A percentile compares a stretch with the other conserved stretches of the same genome.
phyloP scores from a whole-genome alignment of 1,140 invertebrate species.

The Leptestheria dahalacensis region DNA sequence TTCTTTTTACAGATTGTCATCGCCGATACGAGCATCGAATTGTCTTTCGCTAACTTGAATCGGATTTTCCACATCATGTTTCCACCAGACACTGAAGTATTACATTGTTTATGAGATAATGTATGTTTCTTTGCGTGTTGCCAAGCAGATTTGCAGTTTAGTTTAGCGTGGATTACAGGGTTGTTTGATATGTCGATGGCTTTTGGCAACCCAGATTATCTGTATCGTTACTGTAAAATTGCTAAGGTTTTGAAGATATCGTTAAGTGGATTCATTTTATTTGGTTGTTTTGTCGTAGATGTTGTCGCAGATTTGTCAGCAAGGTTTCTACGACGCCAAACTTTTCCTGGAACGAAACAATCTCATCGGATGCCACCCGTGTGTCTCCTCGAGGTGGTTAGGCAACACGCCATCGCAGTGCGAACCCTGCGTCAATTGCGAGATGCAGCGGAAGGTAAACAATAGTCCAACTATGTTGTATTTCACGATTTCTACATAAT shows the following conservation, averaged over 20 bases:
- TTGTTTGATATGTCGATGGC: too few relatives aligned
- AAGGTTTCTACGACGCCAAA: constrained; percentile 92
- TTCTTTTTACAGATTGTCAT: constrained; percentile 57
- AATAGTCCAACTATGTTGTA: background rate
- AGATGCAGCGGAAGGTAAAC: constrained; percentile 58
- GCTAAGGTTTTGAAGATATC: constrained; percentile 5
- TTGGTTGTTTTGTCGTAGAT: too few relatives aligned
- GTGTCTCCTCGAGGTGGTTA: constrained; percentile 37
- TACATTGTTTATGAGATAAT: constrained; percentile 1
- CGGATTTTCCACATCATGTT: constrained; percentile 81
- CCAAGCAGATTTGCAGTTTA: too few relatives aligned
- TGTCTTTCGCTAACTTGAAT: constrained; percentile 81
- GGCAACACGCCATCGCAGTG: constrained; percentile 16
- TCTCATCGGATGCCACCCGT: constrained; percentile 67
- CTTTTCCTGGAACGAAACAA: constrained; percentile 84
- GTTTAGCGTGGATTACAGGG: too few relatives aligned
- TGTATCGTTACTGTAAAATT: too few relatives aligned
- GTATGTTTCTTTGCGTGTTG: too few relatives aligned
- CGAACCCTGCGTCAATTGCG: constrained; percentile 66
- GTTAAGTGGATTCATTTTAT: constrained; percentile 6
- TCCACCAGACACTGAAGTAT: constrained; percentile 79
- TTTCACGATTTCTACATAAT: background rate
- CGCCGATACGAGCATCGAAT: constrained; percentile 87
- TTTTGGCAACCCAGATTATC: too few relatives aligned
- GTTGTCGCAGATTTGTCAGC: constrained; percentile 86